Percentiles rank a stretch among this genome's conserved stretches.
phyloP scores from a whole-genome alignment of 2,113 vertebrate genomes.

The Dolichotis patagonum region DNA sequence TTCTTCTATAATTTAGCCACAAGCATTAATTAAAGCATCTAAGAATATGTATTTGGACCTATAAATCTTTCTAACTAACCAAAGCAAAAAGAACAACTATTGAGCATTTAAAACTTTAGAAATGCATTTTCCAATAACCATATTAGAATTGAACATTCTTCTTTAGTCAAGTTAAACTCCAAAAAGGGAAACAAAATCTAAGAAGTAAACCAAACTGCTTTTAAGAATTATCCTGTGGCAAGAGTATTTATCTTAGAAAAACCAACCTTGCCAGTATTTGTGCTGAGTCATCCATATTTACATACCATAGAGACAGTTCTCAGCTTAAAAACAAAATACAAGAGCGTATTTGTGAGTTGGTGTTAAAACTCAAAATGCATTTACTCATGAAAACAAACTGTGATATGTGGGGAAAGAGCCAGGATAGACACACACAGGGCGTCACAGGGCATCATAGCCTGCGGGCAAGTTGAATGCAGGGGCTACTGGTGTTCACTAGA shows the following conservation, averaged over 20 bases:
- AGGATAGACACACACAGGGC: no score
- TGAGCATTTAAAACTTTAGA: slow-evolving; percentile 17
- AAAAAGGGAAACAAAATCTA: slow-evolving; percentile 55
- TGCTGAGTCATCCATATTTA: slow-evolving; percentile 3
- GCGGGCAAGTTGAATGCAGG: fast-evolving
- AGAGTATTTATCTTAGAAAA: slow-evolving; percentile 55
- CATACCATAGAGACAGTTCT: not conserved
- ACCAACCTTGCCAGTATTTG: not conserved
- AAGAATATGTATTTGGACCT: slow-evolving; percentile 60
- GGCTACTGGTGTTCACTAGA: not conserved
- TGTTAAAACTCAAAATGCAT: slow-evolving; percentile 27
- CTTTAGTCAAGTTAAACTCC: slow-evolving; percentile 46
- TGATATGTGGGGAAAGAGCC: not conserved
- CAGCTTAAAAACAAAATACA: not conserved
- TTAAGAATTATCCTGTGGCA: slow-evolving; percentile 53
- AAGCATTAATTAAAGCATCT: slow-evolving; percentile 71
- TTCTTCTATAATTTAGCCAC: slow-evolving; percentile 63
- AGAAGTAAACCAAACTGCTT: slow-evolving; percentile 49
- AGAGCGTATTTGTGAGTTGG: slow-evolving; percentile 6
- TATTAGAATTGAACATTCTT: slow-evolving; percentile 38
- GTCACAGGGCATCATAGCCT: no score
- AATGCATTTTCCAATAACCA: slow-evolving; percentile 35
- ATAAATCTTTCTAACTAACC: slow-evolving; percentile 60
- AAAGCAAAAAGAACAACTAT: slow-evolving; percentile 42
- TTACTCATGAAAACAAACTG: slow-evolving; percentile 7